Evolutionary conservation across 2,797 vertebrate genomes (phyloP), one percentile per base, ranked within the genome.

Genomic region (Hapalemur alaotrensis): DNA sequence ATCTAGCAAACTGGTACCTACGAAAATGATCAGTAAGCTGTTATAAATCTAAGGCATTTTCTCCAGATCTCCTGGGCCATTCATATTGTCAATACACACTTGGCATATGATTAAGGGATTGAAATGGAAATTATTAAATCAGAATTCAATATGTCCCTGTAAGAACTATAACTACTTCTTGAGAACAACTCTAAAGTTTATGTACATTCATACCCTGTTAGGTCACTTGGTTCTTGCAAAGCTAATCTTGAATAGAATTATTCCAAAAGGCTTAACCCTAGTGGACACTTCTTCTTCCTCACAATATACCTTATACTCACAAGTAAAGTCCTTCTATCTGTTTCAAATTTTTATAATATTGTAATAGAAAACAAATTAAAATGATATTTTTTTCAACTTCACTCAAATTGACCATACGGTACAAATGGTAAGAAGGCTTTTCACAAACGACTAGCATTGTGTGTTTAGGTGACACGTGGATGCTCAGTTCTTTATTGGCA

Each of bases 301-400:
- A 8, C 17, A 25, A 30, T 0, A 0, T 38, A 69, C 43, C 18
- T 15, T 23, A 15, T 2, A 0, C 28, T 46, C 54, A 59, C 43
- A 28, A 28, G 3, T 17, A 4, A 4, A 28, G 30, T 25, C 30
- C 7, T 52, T 12, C 38, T 18, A 2, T 4, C 7, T n/a, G 10
- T 65, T 32, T 59, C 67, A 28, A 5, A 28, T 17, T 1, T 61
- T 52, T 61, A 3, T 23, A 23, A 4, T 23, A 30, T 9, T 14
- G 20, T 25, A 18, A 28, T 22, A n/a, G 41, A 28, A 70, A 75
- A 9, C 2, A n/a, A 46, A 23, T 38, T 43, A 52, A 43, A 59
- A 67, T 28, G 43, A 1, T 32, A 2, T 50, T n/a, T 72, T 59
- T 65, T 25, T 23, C 13, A 43, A 43, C n/a, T 52, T 69, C 5